These are phyloP conservation scores for Platysternon megacephalum DNA, from an alignment of 2,113 vertebrate species.

Conservation along the genomic window DNA sequence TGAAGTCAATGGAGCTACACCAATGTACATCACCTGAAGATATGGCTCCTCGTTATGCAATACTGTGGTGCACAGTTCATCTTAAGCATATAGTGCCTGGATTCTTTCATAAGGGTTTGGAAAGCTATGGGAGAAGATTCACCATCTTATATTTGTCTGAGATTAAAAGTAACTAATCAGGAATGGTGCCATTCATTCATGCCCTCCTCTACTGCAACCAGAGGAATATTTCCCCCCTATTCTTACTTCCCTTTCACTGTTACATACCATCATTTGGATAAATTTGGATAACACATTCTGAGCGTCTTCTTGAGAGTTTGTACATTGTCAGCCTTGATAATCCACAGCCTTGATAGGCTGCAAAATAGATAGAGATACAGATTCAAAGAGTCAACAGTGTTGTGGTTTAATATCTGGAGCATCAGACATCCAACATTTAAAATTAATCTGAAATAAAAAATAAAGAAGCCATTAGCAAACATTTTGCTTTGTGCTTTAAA, in stretches of 20 bases:
- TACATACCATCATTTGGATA: not conserved
- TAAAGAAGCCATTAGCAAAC: not conserved
- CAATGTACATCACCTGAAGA: not conserved
- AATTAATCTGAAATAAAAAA: not conserved
- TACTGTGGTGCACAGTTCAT: rapidly evolving
- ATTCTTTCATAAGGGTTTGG: not conserved
- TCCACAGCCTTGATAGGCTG: not conserved
- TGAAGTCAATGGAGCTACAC: not conserved
- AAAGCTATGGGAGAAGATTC: not conserved
- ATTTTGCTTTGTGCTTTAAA: conserved; percentile 29
- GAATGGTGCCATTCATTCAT: not conserved
- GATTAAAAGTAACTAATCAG: not conserved
- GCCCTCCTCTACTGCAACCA: not conserved
- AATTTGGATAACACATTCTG: not conserved
- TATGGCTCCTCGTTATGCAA: not conserved
- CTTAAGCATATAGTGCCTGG: not conserved
- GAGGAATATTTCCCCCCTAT: not conserved
- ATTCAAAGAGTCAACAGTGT: not conserved
- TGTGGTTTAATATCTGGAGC: not conserved
- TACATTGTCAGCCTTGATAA: not conserved
- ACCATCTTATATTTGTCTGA: not conserved
- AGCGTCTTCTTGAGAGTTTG: not conserved
- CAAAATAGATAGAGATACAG: not conserved
- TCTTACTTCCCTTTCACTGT: not conserved
- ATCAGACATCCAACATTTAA: not conserved